Evolutionary conservation across 1,140 invertebrate genomes (phyloP).

Genomic region (Drosophila novamexicana): DNA sequence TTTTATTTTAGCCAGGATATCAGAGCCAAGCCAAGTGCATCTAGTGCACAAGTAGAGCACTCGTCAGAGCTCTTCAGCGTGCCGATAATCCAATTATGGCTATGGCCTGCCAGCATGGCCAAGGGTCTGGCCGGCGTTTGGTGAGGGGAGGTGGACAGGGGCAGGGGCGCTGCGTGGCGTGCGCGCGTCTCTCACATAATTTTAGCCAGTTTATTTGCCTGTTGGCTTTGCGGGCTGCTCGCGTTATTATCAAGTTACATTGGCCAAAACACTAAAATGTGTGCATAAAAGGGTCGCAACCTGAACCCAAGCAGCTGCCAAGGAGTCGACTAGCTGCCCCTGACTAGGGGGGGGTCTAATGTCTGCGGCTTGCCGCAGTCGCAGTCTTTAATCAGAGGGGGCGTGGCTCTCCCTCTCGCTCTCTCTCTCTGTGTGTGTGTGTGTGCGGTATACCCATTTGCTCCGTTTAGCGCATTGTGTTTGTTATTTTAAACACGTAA

Average conservation of each 20-base stretch:
- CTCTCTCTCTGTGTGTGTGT: neutral
- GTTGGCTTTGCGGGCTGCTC: constrained; percentile 42
- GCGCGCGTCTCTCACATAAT: constrained; percentile 62
- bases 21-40: constrained; percentile 37
- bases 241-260: constrained; percentile 73
- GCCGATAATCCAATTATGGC: constrained; percentile 77
- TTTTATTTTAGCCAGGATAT: constrained; percentile 33
- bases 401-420: neutral
- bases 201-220: constrained; percentile 69
- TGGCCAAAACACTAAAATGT: constrained; percentile 62
- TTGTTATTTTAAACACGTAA: constrained; percentile 52
- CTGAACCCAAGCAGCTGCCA: constrained; percentile 36
- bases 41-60: constrained; percentile 49
- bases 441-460: constrained; percentile 25
- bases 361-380: constrained; percentile 46
- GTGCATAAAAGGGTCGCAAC: constrained; percentile 67
- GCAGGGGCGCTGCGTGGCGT: constrained; percentile 17
- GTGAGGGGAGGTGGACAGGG: neutral
- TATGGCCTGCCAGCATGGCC: constrained; percentile 35
- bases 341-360: constrained; percentile 45
- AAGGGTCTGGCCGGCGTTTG: constrained; percentile 38
- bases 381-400: neutral
- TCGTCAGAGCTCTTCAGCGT: constrained; percentile 66
- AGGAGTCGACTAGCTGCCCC: neutral
- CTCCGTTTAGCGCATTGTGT: constrained; percentile 40